Evolutionary conservation across 2,888 invertebrate species (phyloP).

Genomic region (Epinotia ramella): DNA sequence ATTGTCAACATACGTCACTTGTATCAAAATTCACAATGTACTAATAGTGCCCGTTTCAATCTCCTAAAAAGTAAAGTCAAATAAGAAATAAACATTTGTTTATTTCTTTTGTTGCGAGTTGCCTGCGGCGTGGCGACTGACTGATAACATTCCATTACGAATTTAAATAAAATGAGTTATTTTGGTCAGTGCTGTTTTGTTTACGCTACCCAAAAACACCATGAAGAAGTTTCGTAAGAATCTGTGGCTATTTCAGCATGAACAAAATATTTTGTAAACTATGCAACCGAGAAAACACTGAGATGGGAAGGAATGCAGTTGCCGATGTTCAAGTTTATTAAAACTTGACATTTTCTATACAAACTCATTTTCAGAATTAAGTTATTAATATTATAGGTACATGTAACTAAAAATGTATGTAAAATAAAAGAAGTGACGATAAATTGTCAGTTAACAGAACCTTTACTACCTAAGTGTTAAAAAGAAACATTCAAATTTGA

Average conservation of each 20-base stretch:
- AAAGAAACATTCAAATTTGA: background rate
- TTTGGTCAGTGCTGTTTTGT: slow-evolving; percentile 5
- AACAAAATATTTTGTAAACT: slow-evolving; percentile 22
- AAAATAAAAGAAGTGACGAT: background rate
- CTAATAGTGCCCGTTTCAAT: too few species aligned
- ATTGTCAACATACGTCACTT: too few species aligned
- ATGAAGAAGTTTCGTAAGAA: slow-evolving; percentile 29
- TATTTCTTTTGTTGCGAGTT: background rate
- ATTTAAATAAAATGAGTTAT: background rate
- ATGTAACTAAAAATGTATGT: background rate
- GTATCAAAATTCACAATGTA: too few species aligned
- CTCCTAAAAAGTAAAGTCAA: too few species aligned
- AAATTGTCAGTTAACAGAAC: slow-evolving; percentile 16
- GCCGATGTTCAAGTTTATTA: too few species aligned
- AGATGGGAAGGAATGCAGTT: too few species aligned
- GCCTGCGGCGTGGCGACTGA: background rate
- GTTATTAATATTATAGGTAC: background rate
- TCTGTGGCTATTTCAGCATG: slow-evolving; percentile 15
- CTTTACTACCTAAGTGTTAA: background rate
- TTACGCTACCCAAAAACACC: slow-evolving; percentile 4
- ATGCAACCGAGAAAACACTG: too few species aligned
- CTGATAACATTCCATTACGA: background rate
- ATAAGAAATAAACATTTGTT: background rate
- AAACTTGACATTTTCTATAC: background rate
- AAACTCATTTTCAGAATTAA: background rate